Conservation (phyloP, 2,888 invertebrate genomes). For the Dolomedes plantarius region DNA sequence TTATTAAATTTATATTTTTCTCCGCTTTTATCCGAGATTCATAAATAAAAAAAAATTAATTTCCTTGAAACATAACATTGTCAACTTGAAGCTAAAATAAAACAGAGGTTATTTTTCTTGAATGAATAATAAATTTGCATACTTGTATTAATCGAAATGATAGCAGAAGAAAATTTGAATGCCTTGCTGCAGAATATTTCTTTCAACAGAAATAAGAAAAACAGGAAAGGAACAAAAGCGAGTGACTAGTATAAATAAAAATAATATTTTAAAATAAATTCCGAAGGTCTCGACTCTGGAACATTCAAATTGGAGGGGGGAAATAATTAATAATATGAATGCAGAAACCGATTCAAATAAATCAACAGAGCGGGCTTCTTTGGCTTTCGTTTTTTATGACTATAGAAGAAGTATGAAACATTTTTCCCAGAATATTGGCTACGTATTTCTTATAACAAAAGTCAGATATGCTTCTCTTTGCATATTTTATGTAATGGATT, state of each 20-base stretch:
- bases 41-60: too few species aligned
- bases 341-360: constrained; percentile 23
- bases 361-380: constrained; percentile 25
- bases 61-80: constrained; percentile 31
- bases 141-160: constrained; percentile 53
- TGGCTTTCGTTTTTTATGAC: not conserved
- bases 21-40: too few species aligned
- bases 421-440: not conserved
- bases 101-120: constrained; percentile 17
- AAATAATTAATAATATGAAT: constrained; percentile 48
- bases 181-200: constrained; percentile 1
- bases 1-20: too few species aligned
- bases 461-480: not conserved
- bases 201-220: constrained; percentile 24
- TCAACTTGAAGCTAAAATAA: constrained; percentile 28
- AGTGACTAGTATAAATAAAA: constrained; percentile 41
- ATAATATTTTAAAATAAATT: constrained; percentile 50
- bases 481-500: not conserved
- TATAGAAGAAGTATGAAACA: not conserved
- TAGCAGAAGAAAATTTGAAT: constrained; percentile 10
- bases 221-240: constrained; percentile 25
- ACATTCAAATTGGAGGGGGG: not conserved
- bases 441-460: not conserved
- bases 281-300: constrained; percentile 23
- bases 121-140: constrained; percentile 60